Evolutionary conservation across 2,113 vertebrate species (phyloP).

Genomic region (Daboia siamensis): DNA sequence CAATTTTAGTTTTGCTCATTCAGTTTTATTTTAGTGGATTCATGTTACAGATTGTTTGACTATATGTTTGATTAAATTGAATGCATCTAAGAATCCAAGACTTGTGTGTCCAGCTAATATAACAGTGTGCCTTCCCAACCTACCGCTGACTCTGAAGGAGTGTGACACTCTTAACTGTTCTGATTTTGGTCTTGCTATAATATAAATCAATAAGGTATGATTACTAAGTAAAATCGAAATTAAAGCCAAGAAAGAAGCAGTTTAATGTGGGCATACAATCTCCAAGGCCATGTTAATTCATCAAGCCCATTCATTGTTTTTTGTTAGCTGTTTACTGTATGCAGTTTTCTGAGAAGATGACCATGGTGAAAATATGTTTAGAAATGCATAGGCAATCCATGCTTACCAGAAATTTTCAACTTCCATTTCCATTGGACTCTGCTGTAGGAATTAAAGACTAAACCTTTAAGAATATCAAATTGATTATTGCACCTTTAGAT

Average conservation of each 20-base stretch:
- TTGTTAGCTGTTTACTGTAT: constrained; percentile 52
- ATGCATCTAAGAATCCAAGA: constrained; percentile 19
- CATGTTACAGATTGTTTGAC: background rate
- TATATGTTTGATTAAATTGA: constrained; percentile 19
- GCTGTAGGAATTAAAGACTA: background rate
- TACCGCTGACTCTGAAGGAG: constrained; percentile 34
- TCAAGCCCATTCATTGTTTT: constrained; percentile 48
- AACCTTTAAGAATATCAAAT: background rate
- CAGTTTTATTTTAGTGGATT: constrained; percentile 28
- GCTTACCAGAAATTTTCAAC: background rate
- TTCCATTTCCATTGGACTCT: background rate
- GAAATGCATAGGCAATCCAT: constrained; percentile 28
- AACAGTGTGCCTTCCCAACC: background rate
- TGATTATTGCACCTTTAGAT: background rate
- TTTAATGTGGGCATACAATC: constrained; percentile 39
- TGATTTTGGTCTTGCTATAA: constrained; percentile 41
- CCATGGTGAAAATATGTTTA: constrained; percentile 52
- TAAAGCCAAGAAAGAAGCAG: background rate
- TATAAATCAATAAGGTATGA: constrained; percentile 32
- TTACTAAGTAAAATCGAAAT: constrained; percentile 42
- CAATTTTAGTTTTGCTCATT: constrained; percentile 15
- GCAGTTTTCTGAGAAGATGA: constrained; percentile 41
- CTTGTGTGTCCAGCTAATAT: background rate
- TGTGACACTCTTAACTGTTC: constrained; percentile 36
- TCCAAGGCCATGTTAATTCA: constrained; percentile 42